Evolutionary conservation across 2,113 vertebrate genomes (phyloP).

Genomic region (Engraulis encrasicolus): DNA sequence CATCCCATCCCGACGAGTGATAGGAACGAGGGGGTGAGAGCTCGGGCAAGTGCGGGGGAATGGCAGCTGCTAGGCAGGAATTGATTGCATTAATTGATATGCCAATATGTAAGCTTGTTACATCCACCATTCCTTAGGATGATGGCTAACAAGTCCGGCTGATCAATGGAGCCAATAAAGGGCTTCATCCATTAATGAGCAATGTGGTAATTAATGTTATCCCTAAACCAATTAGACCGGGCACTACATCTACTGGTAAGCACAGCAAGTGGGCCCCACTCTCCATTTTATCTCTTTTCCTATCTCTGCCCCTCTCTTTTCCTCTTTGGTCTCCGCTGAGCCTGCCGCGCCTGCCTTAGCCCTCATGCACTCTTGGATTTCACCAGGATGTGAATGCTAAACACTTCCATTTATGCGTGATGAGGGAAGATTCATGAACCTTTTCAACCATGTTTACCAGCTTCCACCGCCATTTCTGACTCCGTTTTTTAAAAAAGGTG

Average conservation of each 20-base stretch:
- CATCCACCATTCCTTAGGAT: conserved; percentile 97
- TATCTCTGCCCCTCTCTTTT: conserved; percentile 47
- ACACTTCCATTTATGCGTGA: neutral
- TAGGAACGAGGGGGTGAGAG: conserved; percentile 58
- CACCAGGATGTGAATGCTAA: neutral
- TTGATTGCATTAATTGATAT: conserved; percentile 99
- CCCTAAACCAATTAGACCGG: conserved; percentile 95
- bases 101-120: conserved; percentile 99
- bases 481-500: neutral
- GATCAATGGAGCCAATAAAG: conserved; percentile 99
- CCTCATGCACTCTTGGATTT: neutral
- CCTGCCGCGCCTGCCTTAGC: neutral
- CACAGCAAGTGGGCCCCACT: conserved; percentile 66
- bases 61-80: conserved; percentile 94
- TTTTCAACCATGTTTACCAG: neutral
- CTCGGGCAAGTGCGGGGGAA: conserved; percentile 63
- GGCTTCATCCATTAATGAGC: conserved; percentile 99
- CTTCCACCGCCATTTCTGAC: neutral
- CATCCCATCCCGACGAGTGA: conserved; percentile 56
- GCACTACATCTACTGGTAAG: conserved; percentile 78
- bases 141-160: conserved; percentile 95
- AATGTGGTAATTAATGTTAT: conserved; percentile 99
- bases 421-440: neutral
- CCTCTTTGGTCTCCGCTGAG: neutral
- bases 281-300: conserved; percentile 68